These are phyloP conservation scores for Drosophila basisetae DNA, from an alignment of 2,888 invertebrate species.

Conservation along the genomic window DNA sequence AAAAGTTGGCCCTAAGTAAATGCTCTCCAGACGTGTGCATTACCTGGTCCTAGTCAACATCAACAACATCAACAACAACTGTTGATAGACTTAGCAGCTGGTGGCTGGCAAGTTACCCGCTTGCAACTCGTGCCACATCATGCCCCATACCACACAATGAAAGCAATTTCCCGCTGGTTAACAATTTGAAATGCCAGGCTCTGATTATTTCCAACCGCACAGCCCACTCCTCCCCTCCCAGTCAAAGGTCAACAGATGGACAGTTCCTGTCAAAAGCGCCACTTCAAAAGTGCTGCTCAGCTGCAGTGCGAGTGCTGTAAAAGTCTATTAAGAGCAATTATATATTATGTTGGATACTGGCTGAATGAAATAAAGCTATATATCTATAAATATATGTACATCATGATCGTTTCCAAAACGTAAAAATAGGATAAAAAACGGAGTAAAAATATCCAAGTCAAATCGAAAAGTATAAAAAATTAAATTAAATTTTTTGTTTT, in stretches of 20 bases:
- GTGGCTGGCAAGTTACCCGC: conserved; percentile 37
- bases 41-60: conserved; percentile 41
- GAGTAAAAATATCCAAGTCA: background rate
- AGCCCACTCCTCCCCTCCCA: background rate
- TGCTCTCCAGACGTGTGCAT: conserved; percentile 58
- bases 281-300: conserved; percentile 2
- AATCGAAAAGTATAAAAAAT: background rate
- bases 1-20: conserved; percentile 62
- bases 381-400: background rate
- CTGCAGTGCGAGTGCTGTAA: background rate
- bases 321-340: background rate
- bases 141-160: conserved; percentile 20
- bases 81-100: conserved; percentile 46
- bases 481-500: background rate
- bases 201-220: conserved; percentile 42
- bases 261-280: conserved; percentile 5
- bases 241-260: conserved; percentile 9
- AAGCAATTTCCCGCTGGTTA: conserved; percentile 72
- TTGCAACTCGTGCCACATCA: conserved; percentile 21
- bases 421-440: background rate
- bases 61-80: conserved; percentile 8
- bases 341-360: background rate
- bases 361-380: background rate
- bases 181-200: conserved; percentile 67
- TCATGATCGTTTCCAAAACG: background rate